phyloP scores from a whole-genome alignment of 2,113 vertebrate species.

The Archilochus colubris region DNA sequence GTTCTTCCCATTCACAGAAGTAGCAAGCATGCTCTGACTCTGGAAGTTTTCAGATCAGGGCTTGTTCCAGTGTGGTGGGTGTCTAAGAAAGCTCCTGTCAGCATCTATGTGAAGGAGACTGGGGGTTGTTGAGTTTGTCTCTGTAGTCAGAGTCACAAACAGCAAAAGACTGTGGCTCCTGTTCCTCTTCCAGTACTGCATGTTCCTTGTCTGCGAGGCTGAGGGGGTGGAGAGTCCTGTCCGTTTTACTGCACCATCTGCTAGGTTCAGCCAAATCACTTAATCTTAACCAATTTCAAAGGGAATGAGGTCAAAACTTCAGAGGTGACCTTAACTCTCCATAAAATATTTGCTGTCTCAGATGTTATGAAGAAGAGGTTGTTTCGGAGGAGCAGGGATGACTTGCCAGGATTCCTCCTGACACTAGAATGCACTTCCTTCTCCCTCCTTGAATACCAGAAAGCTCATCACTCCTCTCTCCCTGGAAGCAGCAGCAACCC shows the following conservation, averaged over 20 bases:
- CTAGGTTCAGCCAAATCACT: conserved; percentile 49
- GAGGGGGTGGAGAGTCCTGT: conserved; percentile 23
- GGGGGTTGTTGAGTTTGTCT: not conserved
- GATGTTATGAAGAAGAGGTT: conserved; percentile 51
- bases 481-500: not conserved
- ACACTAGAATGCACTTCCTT: conserved; percentile 35
- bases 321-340: conserved; percentile 70
- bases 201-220: not conserved
- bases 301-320: conserved; percentile 55
- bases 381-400: conserved; percentile 32
- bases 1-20: not conserved
- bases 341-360: conserved; percentile 61
- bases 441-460: not conserved
- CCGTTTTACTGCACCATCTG: conserved; percentile 53
- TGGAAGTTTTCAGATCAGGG: not conserved
- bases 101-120: not conserved
- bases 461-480: not conserved
- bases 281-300: conserved; percentile 67
- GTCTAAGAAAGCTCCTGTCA: not conserved
- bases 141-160: not conserved
- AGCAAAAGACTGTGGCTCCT: not conserved
- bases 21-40: not conserved
- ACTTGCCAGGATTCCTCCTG: conserved; percentile 25
- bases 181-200: not conserved
- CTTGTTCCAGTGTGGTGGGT: not conserved